phyloP scores from a whole-genome alignment of 2,888 invertebrate genomes.

The Agrotis exclamationis region DNA sequence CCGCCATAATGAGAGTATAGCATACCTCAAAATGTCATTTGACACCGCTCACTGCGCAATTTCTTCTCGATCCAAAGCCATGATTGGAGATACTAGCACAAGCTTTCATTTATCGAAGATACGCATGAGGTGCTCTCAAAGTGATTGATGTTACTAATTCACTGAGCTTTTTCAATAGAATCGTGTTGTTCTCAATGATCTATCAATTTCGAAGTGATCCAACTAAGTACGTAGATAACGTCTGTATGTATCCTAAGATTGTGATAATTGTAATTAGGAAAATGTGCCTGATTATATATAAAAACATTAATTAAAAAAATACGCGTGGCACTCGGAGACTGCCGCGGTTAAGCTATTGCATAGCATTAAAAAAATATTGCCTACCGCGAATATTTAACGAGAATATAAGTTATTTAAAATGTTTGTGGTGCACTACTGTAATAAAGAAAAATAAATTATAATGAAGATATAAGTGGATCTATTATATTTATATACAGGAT shows the following conservation, averaged over 20 bases:
- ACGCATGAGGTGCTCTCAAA: constrained; percentile 19
- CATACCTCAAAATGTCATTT: constrained; percentile 5
- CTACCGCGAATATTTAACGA: too few relatives aligned
- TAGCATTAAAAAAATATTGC: too few relatives aligned
- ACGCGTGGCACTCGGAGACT: too few relatives aligned
- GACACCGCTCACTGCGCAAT: constrained; percentile 4
- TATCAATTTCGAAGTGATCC: constrained; percentile 1
- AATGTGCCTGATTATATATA: too few relatives aligned
- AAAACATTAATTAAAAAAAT: too few relatives aligned
- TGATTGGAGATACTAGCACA: constrained; percentile 1
- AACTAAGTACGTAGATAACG: neutral
- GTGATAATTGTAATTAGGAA: neutral
- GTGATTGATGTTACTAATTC: constrained; percentile 26
- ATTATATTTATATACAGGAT: too few relatives aligned
- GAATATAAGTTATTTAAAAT: too few relatives aligned
- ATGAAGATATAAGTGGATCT: too few relatives aligned
- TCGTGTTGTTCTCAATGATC: neutral
- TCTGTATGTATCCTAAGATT: neutral
- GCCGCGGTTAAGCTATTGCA: too few relatives aligned
- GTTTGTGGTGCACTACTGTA: too few relatives aligned
- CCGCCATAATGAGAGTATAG: neutral
- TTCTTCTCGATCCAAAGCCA: neutral
- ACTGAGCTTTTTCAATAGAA: neutral
- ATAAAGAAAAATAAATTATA: too few relatives aligned
- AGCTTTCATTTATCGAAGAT: constrained; percentile 10